Base-by-base conservation (phyloP, 2,113 vertebrate genomes). In the Barbus barbus region DNA sequence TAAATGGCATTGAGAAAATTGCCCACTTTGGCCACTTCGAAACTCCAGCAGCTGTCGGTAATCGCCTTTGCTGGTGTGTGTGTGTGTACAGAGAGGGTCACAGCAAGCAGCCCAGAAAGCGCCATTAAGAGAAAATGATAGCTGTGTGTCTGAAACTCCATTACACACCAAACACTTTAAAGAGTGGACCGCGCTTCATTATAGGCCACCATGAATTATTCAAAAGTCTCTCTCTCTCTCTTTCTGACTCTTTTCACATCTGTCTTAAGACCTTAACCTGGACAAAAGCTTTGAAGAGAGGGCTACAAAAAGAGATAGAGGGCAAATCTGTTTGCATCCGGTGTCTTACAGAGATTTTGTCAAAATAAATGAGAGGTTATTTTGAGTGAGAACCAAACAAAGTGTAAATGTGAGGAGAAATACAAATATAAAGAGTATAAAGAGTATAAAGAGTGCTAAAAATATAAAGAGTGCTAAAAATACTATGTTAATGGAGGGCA, bases 101-200 rank as follows among this genome's bases (percentile, higher is more conserved):
- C 88, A 90, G 88, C 86, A 89, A 88, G 88, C 89, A 65, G 90
- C 82, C 78, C 88, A 93, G 91, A 93, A 94, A 94, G 92, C 89
- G 60, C 92, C 92, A 94, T 94, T 95, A 92, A 90, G 92, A 93
- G 93, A 93, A 94, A 95, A 95, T 94, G 93, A 95, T 94, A 94
- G 93, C 90, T 92, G 92, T 93, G 93, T 93, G 91, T 89, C 93
- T 92, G 92, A 93, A 94, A 94, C 92, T 94, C 93, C 93, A 94
- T 94, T 94, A 94, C 92, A 93, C 89, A 91, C 72, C 92, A 93
- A 93, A 94, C 94, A 94, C 93, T 94, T 94, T 93, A 94, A 93
- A 92, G 91, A 94, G 89, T 92, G 91, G 90, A 92, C 91, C 38
- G 51, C 53, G 92, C 91, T 93, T 94, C 91, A 94, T 95, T 94